These are phyloP conservation scores for Halocynthia roretzi DNA, from an alignment of 23 tunicate species.

Conservation along the genomic window DNA sequence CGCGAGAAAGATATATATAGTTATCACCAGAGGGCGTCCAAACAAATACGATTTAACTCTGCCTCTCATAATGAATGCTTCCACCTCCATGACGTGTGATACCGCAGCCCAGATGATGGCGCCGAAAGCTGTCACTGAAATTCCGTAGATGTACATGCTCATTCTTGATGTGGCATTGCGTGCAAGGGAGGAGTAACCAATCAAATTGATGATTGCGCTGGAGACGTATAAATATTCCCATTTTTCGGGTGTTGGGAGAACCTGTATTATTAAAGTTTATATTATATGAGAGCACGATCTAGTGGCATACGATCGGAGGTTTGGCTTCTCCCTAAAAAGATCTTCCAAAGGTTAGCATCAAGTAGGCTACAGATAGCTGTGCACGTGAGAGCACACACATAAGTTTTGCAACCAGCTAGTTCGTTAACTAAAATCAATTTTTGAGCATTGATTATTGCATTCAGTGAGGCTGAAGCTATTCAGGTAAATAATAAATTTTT, in stretches of 20 bases:
- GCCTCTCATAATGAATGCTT: slow-evolving; percentile 10
- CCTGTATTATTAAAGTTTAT: neutral
- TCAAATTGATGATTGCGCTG: slow-evolving; percentile 8
- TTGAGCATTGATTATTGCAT: no score
- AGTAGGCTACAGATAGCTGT: no score
- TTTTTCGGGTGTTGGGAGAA: slow-evolving; percentile 11
- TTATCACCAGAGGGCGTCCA: slow-evolving; percentile 14
- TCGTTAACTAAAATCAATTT: no score
- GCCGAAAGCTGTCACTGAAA: neutral
- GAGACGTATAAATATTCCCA: slow-evolving; percentile 22
- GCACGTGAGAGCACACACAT: no score
- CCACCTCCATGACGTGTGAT: slow-evolving; percentile 7
- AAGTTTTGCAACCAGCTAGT: no score
- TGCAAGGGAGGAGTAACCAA: slow-evolving; percentile 14
- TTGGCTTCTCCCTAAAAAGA: no score
- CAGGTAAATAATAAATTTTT: no score
- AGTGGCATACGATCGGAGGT: no score
- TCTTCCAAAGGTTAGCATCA: no score
- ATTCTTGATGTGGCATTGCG: slow-evolving; percentile 4
- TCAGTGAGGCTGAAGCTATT: no score
- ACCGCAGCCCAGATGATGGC: slow-evolving; percentile 15
- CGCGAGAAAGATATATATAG: slow-evolving; percentile 14
- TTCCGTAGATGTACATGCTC: slow-evolving; percentile 8
- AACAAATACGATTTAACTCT: slow-evolving; percentile 14
- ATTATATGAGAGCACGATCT: no score